These are phyloP conservation scores for Brachystomella parvula DNA, from an alignment of 1,140 invertebrate species.

Conservation along the genomic window DNA sequence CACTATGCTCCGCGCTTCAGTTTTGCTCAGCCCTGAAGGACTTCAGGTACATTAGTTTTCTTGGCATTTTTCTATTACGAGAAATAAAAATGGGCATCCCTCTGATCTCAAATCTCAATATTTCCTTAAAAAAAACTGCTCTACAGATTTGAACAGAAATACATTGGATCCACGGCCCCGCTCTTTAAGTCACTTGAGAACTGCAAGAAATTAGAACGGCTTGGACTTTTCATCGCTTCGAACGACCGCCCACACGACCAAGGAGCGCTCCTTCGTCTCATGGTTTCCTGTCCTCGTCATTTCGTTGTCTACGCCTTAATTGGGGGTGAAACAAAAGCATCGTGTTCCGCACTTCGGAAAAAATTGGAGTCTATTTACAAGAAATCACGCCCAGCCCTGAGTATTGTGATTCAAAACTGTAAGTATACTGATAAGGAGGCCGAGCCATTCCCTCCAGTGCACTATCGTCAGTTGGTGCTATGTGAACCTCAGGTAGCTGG, in stretches of 20 bases:
- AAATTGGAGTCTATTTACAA: slow-evolving; percentile 15
- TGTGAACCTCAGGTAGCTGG: too few relatives aligned
- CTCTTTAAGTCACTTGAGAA: not conserved
- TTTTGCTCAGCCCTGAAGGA: slow-evolving; percentile 18
- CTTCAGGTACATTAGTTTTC: slow-evolving; percentile 21
- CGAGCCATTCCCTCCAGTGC: not conserved
- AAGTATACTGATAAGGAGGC: slow-evolving; percentile 10
- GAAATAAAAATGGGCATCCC: not conserved
- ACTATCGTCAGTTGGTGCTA: too few relatives aligned
- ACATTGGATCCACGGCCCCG: slow-evolving; percentile 9
- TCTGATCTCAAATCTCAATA: not conserved
- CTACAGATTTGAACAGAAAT: slow-evolving; percentile 23
- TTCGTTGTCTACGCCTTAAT: not conserved
- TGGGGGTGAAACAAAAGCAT: not conserved
- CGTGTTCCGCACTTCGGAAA: not conserved
- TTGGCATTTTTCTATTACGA: not conserved
- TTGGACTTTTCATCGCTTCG: not conserved
- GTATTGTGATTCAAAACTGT: slow-evolving; percentile 21
- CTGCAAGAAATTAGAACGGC: slow-evolving; percentile 8
- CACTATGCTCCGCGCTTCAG: slow-evolving; percentile 17
- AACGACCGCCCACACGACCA: not conserved
- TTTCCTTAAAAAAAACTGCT: not conserved
- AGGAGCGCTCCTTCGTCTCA: not conserved
- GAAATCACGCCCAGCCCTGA: slow-evolving; percentile 17
- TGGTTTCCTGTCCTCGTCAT: not conserved